phyloP scores from a whole-genome alignment of 2,113 vertebrate genomes.

The Turnix velox region DNA sequence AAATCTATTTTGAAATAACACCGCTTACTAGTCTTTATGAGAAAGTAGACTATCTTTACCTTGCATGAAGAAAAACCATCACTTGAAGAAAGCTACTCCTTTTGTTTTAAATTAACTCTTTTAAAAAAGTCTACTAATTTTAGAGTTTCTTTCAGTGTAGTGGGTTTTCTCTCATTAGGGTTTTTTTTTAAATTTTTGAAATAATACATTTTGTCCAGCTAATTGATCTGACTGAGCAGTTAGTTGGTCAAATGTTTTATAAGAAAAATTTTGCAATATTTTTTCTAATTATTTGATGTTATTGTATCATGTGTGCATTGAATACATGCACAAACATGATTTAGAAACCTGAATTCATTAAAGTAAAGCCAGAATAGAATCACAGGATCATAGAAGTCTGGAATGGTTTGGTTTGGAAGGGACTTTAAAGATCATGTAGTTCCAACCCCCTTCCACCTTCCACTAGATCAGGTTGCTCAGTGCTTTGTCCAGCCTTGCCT shows the following conservation, averaged over 20 bases:
- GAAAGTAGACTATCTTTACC: background rate
- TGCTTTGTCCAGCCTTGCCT: too few relatives aligned
- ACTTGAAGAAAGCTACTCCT: background rate
- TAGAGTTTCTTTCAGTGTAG: background rate
- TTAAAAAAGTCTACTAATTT: background rate
- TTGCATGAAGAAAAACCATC: background rate
- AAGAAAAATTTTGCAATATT: background rate
- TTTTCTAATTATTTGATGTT: background rate
- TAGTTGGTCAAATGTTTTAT: background rate
- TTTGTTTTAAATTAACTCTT: background rate
- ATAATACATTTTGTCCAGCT: background rate
- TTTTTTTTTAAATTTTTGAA: rapidly evolving
- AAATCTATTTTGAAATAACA: background rate
- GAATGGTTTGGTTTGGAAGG: too few relatives aligned
- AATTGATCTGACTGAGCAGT: background rate
- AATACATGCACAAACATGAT: background rate
- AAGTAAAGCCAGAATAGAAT: background rate
- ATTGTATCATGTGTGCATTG: background rate
- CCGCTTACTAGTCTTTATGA: background rate
- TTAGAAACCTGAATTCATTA: background rate
- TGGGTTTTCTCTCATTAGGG: background rate
- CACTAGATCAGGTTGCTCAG: too few relatives aligned
- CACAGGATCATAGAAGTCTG: too few relatives aligned
- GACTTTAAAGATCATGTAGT: too few relatives aligned
- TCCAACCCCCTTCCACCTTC: too few relatives aligned